phyloP scores from a whole-genome alignment of 2,113 vertebrate species.

The Syngnathoides biaculeatus region DNA sequence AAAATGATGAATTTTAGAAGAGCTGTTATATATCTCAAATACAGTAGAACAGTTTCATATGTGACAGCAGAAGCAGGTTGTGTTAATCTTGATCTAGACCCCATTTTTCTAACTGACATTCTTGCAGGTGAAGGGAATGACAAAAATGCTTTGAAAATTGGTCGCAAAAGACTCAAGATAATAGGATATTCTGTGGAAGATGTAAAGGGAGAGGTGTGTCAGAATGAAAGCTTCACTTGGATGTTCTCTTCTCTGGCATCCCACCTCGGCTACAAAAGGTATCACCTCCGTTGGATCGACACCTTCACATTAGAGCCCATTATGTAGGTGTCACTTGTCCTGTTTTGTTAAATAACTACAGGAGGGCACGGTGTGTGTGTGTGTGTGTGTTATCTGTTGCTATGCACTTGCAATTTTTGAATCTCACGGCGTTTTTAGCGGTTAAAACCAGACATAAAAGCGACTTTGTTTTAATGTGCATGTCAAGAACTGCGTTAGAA shows the following conservation, averaged over 20 bases:
- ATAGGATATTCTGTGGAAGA: slow-evolving; percentile 71
- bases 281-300: slow-evolving; percentile 76
- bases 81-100: slow-evolving; percentile 39
- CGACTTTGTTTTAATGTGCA: not conserved
- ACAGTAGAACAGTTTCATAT: slow-evolving; percentile 46
- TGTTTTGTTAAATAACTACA: slow-evolving; percentile 62
- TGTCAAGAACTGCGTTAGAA: not conserved
- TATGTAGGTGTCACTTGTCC: slow-evolving; percentile 78
- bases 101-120: slow-evolving; percentile 33
- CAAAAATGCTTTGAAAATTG: slow-evolving; percentile 28
- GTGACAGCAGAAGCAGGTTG: slow-evolving; percentile 36
- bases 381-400: slow-evolving; percentile 6
- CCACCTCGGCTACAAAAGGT: slow-evolving; percentile 61
- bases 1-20: too few species aligned
- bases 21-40: slow-evolving; percentile 4
- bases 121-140: slow-evolving; percentile 18
- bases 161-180: slow-evolving; percentile 7
- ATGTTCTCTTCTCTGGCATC: slow-evolving; percentile 51
- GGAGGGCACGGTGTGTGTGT: slow-evolving; percentile 55
- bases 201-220: slow-evolving; percentile 20
- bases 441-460: not conserved
- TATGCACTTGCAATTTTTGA: not conserved
- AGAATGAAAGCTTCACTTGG: slow-evolving; percentile 70
- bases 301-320: slow-evolving; percentile 81
- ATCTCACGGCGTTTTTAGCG: not conserved